Evolutionary conservation across 1,140 invertebrate genomes (phyloP), one percentile per base, ranked within the genome.

Genomic region (Venustaconcha ellipsiformis): DNA sequence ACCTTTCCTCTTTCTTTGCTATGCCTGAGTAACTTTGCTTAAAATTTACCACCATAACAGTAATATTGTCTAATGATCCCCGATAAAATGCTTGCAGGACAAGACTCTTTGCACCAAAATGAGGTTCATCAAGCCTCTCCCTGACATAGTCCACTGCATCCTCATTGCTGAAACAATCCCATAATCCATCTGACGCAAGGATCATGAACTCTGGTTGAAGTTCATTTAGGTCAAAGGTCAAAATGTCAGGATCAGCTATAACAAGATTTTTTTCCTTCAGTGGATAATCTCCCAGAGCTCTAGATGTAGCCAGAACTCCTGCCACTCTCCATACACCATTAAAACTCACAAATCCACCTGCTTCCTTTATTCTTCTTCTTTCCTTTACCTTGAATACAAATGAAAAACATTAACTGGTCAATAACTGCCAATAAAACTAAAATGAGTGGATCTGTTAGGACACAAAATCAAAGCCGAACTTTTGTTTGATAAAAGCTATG

Each of bases 301-400:
- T 91, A 17, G 97, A 99, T 57, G 97, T 98, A 4, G 97, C 97
- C 78, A 99, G 92, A 78, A 99, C 96, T 17, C 97, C 97, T 69
- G 96, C 96, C 14, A 99, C 97, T 84, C 97, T 91, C 96, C 97
- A 99, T 1, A 99, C 97, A 67, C 97, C 97, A 87, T 97, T 96
- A 86, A 97, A 98, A 72, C 95, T 95, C 57, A 99, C 95, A 86
- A 96, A 96, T 17, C 88, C 88, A 59, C 88, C 88, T 56, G 88
- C 86, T 18, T 86, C 78, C 70, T 83, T 83, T 20, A 89, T 89
- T 62, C 88, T 78, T 74, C 83, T 78, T 59, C 83, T 81, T 76
- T 89, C 88, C 83, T 96, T 91, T 85, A 95, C 72, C 88, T 89
- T 76, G 58, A 79, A 75, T 59, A 62, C 20, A 63, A 71, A 72